These are phyloP conservation scores for Rhabdophis nuchalis DNA, from an alignment of 2,797 vertebrate species.

Conservation along the genomic window DNA sequence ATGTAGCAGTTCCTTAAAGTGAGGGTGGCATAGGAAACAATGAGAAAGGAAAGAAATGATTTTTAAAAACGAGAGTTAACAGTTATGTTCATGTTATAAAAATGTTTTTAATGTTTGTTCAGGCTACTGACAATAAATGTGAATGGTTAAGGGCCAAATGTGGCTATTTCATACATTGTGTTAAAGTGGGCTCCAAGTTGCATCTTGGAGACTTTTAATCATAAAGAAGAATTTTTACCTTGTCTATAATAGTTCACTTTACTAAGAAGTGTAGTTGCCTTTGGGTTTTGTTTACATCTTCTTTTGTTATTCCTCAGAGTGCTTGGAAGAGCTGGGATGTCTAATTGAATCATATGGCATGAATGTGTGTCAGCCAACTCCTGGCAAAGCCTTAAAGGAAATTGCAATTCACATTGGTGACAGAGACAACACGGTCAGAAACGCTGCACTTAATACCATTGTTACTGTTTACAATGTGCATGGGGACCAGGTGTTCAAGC, in stretches of 20 bases:
- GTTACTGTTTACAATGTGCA: constrained; percentile 92
- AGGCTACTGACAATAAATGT: neutral
- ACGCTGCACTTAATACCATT: constrained; percentile 94
- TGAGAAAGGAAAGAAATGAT: neutral
- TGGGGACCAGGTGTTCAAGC: constrained; percentile 96
- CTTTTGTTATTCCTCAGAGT: constrained; percentile 61
- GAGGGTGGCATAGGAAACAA: neutral
- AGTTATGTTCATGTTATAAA: neutral
- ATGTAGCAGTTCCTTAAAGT: neutral
- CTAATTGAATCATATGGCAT: constrained; percentile 79
- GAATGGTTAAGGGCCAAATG: neutral
- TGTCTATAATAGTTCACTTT: neutral
- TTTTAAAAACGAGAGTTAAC: neutral
- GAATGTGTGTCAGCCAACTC: constrained; percentile 94
- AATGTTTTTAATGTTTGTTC: neutral
- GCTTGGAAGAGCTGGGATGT: constrained; percentile 79
- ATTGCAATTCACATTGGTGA: constrained; percentile 94
- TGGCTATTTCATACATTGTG: neutral
- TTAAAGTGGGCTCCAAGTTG: neutral
- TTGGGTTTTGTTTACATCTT: neutral
- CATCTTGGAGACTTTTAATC: neutral
- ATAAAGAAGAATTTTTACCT: neutral
- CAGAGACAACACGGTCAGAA: constrained; percentile 92
- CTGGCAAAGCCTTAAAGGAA: constrained; percentile 93
- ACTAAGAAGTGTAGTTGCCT: neutral